These are phyloP conservation scores for Hyperoplus immaculatus DNA, from an alignment of 2,797 vertebrate species.

Conservation along the genomic window DNA sequence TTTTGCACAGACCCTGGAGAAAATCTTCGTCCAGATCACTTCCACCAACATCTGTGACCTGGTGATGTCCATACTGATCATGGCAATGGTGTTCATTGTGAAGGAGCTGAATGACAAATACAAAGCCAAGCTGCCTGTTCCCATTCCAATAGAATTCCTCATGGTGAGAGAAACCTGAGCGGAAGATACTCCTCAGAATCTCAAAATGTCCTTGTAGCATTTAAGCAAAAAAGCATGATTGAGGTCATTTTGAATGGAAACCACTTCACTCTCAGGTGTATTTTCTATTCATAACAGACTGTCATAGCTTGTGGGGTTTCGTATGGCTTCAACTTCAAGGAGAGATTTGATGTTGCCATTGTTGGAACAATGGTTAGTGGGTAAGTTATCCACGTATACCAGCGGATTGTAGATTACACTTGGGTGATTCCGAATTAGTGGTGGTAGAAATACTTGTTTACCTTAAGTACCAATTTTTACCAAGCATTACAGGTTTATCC, in stretches of 20 bases:
- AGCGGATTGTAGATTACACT: neutral
- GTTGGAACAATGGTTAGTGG: conserved; percentile 88
- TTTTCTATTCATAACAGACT: conserved; percentile 83
- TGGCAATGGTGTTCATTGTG: conserved; percentile 87
- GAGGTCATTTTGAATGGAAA: neutral
- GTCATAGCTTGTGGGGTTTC: conserved; percentile 91
- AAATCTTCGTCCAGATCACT: conserved; percentile 87
- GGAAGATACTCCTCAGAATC: too few species aligned
- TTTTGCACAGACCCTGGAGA: conserved; percentile 85
- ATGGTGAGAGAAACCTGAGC: conserved; percentile 83
- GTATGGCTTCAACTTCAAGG: conserved; percentile 85
- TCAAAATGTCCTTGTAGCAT: too few species aligned
- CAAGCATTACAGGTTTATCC: too few species aligned
- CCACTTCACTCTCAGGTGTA: neutral
- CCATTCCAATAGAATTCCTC: conserved; percentile 93
- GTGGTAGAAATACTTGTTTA: neutral
- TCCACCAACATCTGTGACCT: conserved; percentile 91
- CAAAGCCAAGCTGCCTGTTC: conserved; percentile 90
- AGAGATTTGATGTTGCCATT: conserved; percentile 81
- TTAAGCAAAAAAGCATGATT: neutral
- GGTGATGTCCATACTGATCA: conserved; percentile 89
- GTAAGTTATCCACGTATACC: conserved; percentile 80
- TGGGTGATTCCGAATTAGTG: neutral
- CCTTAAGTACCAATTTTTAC: neutral
- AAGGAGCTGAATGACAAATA: conserved; percentile 93